Conservation (phyloP, 1,140 invertebrate species). For the Drosophila prosaltans region DNA sequence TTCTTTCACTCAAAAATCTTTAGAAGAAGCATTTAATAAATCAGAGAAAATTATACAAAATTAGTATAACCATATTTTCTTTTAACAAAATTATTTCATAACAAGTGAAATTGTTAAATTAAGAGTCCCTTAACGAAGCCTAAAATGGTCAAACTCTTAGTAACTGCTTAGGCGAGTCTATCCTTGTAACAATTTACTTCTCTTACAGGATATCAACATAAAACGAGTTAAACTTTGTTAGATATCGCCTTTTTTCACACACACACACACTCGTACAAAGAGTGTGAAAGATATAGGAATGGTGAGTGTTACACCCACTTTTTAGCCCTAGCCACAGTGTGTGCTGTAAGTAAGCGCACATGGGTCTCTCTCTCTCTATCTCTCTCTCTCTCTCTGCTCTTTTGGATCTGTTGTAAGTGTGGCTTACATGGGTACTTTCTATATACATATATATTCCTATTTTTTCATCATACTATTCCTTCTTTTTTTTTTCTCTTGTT, state of each 20-base stretch:
- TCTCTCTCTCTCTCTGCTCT: slow-evolving; percentile 22
- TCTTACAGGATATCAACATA: slow-evolving; percentile 46
- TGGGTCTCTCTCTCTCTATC: slow-evolving; percentile 40
- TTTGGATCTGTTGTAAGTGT: slow-evolving; percentile 57
- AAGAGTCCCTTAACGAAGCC: too few species aligned
- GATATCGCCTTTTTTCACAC: slow-evolving; percentile 68
- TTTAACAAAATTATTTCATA: too few species aligned
- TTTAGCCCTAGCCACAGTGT: slow-evolving; percentile 51
- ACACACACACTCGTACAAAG: slow-evolving; percentile 13
- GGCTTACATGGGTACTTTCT: slow-evolving; percentile 52
- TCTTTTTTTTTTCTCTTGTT: slow-evolving; percentile 51
- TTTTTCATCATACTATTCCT: too few species aligned
- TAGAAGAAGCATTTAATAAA: too few species aligned
- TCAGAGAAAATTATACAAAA: too few species aligned
- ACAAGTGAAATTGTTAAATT: too few species aligned
- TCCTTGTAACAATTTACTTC: background rate
- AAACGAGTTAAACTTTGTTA: slow-evolving; percentile 78
- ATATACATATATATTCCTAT: slow-evolving; percentile 17
- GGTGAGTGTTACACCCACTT: slow-evolving; percentile 2
- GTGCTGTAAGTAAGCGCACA: slow-evolving; percentile 76
- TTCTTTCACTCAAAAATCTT: too few species aligned
- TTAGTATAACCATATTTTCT: too few species aligned
- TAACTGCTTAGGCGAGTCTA: background rate
- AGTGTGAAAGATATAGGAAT: too few species aligned
- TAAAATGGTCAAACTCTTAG: too few species aligned